Evolutionary conservation across 1,140 invertebrate genomes (phyloP).

Genomic region (Drosophila lowei): DNA sequence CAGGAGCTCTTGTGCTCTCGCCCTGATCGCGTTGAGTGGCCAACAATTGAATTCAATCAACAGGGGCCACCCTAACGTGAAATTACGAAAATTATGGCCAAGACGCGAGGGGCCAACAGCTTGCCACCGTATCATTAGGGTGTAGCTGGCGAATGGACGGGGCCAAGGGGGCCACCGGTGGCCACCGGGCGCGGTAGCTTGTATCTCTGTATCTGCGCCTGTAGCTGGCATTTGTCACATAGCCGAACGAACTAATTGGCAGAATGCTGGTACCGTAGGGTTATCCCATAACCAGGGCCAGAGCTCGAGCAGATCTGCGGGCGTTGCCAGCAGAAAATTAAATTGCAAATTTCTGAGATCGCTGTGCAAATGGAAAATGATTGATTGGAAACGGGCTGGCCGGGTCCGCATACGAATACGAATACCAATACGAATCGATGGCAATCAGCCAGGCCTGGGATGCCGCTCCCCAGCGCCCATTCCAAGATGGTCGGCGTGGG

Average conservation of each 20-base stretch:
- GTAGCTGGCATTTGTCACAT: constrained; percentile 46
- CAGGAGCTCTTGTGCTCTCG: no score
- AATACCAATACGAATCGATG: constrained; percentile 30
- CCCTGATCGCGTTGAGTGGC: constrained; percentile 31
- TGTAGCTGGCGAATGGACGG: constrained; percentile 43
- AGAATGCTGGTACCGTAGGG: constrained; percentile 22
- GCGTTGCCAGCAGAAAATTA: constrained; percentile 40
- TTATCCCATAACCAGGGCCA: constrained; percentile 1
- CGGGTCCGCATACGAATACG: constrained; percentile 26
- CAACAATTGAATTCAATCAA: constrained; percentile 71
- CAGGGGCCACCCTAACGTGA: constrained; percentile 65
- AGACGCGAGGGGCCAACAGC: constrained; percentile 11
- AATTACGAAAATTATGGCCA: constrained; percentile 70
- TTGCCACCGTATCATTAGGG: constrained; percentile 63
- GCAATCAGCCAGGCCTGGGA: constrained; percentile 21
- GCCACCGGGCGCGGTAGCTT: background rate
- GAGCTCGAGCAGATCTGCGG: constrained; percentile 22
- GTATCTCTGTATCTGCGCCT: background rate
- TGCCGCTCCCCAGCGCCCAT: constrained; percentile 29
- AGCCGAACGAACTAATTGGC: constrained; percentile 50
- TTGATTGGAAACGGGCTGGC: constrained; percentile 53
- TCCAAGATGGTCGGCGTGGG: constrained; percentile 29
- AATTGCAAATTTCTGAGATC: constrained; percentile 51
- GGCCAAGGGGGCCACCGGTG: background rate
- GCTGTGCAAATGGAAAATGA: constrained; percentile 36